Conservation (phyloP, 2,113 vertebrate genomes). For the Dipodomys ordii region DNA sequence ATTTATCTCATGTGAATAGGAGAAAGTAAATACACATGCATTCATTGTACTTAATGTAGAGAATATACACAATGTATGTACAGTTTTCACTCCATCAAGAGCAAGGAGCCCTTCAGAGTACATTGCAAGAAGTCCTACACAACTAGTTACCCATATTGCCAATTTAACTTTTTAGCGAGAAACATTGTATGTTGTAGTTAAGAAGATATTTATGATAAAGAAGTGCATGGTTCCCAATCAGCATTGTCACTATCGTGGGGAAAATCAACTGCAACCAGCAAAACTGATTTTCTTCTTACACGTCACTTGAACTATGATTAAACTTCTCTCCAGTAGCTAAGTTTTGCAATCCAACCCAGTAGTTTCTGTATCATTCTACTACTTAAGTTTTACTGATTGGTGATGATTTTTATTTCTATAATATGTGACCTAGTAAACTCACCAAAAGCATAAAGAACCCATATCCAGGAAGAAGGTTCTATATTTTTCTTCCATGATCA, state of each 20-base stretch:
- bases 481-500: neutral
- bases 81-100: neutral
- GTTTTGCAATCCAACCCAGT: accelerated
- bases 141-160: neutral
- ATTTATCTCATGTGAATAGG: neutral
- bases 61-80: neutral
- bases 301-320: neutral
- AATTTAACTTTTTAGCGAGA: neutral
- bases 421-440: neutral
- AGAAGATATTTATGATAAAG: neutral
- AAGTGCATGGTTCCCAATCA: neutral
- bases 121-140: neutral
- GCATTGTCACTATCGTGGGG: accelerated
- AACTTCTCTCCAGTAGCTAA: neutral
- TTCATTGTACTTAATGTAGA: neutral
- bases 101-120: neutral
- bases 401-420: neutral
- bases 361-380: neutral
- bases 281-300: neutral
- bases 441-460: neutral
- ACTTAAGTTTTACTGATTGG: neutral
- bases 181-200: no score
- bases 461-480: neutral
- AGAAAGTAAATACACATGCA: neutral
- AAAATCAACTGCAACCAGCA: neutral